Conservation (phyloP, 2,888 invertebrate genomes). For the Drosophila paracracens region DNA sequence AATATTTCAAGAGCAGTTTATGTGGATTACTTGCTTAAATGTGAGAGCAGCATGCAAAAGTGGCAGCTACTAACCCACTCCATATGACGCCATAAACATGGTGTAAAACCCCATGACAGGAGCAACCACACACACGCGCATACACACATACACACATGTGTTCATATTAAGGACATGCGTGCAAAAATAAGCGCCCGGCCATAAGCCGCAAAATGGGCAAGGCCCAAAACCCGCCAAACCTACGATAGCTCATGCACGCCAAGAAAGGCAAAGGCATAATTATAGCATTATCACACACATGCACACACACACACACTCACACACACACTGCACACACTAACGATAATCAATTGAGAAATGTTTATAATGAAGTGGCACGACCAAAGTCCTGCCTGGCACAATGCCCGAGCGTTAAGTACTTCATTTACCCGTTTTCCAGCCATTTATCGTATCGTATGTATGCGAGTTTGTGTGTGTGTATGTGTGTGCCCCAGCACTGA, state of each 20-base stretch:
- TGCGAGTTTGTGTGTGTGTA: not conserved
- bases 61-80: slow-evolving; percentile 31
- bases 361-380: slow-evolving; percentile 78
- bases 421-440: slow-evolving; percentile 55
- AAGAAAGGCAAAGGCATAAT: slow-evolving; percentile 73
- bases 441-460: slow-evolving; percentile 38
- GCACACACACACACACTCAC: slow-evolving; percentile 19
- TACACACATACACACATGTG: not conserved
- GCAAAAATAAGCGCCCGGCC: slow-evolving; percentile 68
- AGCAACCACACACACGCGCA: slow-evolving; percentile 4
- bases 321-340: slow-evolving; percentile 49
- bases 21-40: slow-evolving; percentile 77
- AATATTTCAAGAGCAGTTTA: slow-evolving; percentile 79
- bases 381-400: slow-evolving; percentile 63
- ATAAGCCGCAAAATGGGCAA: slow-evolving; percentile 58
- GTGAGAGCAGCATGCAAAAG: slow-evolving; percentile 72
- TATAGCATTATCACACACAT: slow-evolving; percentile 75
- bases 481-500: slow-evolving; percentile 1
- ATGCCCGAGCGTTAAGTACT: slow-evolving; percentile 67
- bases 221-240: slow-evolving; percentile 27
- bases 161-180: slow-evolving; percentile 63
- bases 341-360: slow-evolving; percentile 81
- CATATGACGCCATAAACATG: slow-evolving; percentile 63
- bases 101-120: slow-evolving; percentile 61
- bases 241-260: slow-evolving; percentile 53